A percentile compares a stretch with the other conserved stretches of the same genome.
Conservation (phyloP, 1,140 invertebrate genomes). For the Drosophila virilis region DNA sequence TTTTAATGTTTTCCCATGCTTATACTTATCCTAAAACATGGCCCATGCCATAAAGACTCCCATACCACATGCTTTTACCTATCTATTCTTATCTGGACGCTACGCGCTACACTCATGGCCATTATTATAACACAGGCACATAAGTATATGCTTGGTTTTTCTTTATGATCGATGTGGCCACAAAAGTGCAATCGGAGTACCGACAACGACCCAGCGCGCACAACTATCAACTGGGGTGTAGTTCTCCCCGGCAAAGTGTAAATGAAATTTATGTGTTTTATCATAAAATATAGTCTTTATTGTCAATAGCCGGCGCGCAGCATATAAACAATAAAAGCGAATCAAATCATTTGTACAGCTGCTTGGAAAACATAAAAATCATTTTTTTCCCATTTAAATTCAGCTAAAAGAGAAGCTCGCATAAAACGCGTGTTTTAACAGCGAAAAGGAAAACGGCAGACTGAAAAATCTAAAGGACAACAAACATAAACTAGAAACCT, state of each 20-base stretch:
- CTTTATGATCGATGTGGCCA: slow-evolving; percentile 68
- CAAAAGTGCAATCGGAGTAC: slow-evolving; percentile 57
- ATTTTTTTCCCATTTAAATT: slow-evolving; percentile 44
- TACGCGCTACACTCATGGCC: slow-evolving; percentile 16
- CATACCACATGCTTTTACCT: neutral
- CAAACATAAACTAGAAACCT: slow-evolving; percentile 41
- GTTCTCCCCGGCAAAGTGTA: slow-evolving; percentile 18
- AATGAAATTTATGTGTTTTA: slow-evolving; percentile 35
- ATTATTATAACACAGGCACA: slow-evolving; percentile 15
- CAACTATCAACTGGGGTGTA: slow-evolving; percentile 63
- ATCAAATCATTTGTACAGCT: slow-evolving; percentile 21
- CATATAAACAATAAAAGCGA: slow-evolving; percentile 31
- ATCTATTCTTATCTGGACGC: slow-evolving; percentile 13
- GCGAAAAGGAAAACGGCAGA: neutral
- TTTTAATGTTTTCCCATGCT: neutral
- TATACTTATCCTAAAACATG: neutral
- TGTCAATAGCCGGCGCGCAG: slow-evolving; percentile 43
- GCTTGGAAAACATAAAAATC: slow-evolving; percentile 65
- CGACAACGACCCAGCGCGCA: slow-evolving; percentile 6
- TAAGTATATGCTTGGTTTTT: slow-evolving; percentile 7
- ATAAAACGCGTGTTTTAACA: slow-evolving; percentile 53
- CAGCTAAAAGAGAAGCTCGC: slow-evolving; percentile 4
- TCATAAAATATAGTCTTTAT: slow-evolving; percentile 48
- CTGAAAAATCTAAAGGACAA: slow-evolving; percentile 8
- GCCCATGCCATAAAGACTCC: neutral